Percentiles rank a stretch among this genome's conserved stretches.
These are phyloP conservation scores for Heliopora coerulea DNA, from an alignment of 92 coral and sea anemone species.

Conservation along the genomic window DNA sequence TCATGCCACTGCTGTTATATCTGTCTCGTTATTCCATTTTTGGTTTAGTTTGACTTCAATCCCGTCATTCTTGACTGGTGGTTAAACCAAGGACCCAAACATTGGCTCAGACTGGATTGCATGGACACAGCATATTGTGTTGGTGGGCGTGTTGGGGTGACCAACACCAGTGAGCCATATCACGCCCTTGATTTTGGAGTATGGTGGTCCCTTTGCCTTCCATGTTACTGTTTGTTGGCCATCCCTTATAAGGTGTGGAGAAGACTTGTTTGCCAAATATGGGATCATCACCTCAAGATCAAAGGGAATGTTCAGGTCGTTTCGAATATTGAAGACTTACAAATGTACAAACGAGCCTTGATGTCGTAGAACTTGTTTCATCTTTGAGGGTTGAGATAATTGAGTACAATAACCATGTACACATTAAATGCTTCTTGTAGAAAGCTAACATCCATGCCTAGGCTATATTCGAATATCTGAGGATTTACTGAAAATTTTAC, in stretches of 20 bases:
- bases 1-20: too few relatives aligned
- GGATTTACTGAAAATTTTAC: too few relatives aligned
- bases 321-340: neutral
- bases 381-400: too few relatives aligned
- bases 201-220: constrained; percentile 89
- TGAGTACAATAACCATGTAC: too few relatives aligned
- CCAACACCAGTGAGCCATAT: constrained; percentile 64
- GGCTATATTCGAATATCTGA: too few relatives aligned
- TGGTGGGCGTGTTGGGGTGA: constrained; percentile 72
- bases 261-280: constrained; percentile 40
- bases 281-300: neutral
- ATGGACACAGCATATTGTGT: constrained; percentile 68
- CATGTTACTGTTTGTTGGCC: constrained; percentile 70
- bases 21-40: too few relatives aligned
- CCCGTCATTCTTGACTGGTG: constrained; percentile 86
- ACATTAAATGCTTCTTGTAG: too few relatives aligned
- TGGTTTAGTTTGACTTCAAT: constrained; percentile 70
- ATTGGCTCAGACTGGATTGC: constrained; percentile 80
- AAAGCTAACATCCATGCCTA: too few relatives aligned
- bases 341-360: neutral
- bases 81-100: constrained; percentile 76
- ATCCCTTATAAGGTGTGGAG: constrained; percentile 88
- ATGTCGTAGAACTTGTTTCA: neutral
- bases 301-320: neutral
- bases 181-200: constrained; percentile 86